These are phyloP conservation scores for Cheilosia grossa DNA, from an alignment of 2,888 invertebrate species.

Conservation along the genomic window DNA sequence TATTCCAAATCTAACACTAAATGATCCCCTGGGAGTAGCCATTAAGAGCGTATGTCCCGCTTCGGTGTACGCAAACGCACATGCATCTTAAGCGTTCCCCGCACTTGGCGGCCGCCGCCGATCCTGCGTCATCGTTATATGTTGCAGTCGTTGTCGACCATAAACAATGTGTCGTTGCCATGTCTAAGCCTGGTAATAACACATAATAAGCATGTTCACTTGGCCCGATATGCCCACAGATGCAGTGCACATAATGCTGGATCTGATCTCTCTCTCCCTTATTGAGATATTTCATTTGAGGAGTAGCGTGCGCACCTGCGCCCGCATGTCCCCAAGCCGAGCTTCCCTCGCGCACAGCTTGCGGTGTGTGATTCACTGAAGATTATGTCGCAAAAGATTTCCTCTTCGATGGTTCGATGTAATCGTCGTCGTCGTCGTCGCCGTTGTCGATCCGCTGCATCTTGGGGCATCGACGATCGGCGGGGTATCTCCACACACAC, in stretches of 20 bases:
- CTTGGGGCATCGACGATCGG: constrained; percentile 41
- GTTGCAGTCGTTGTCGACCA: constrained; percentile 62
- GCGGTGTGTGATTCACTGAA: constrained; percentile 38
- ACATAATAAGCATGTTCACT: constrained; percentile 73
- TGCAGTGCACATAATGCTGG: constrained; percentile 51
- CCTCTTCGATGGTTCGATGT: constrained; percentile 58
- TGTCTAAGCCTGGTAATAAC: constrained; percentile 73
- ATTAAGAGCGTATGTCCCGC: constrained; percentile 62
- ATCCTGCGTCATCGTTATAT: constrained; percentile 10
- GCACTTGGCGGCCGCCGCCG: constrained; percentile 4
- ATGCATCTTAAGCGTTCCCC: constrained; percentile 59
- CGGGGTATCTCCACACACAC: neutral
- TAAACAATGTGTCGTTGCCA: constrained; percentile 73
- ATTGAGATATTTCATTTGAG: constrained; percentile 73
- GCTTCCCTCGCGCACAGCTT: neutral
- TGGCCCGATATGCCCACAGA: constrained; percentile 63
- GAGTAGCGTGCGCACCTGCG: constrained; percentile 16
- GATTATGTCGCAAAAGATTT: constrained; percentile 70
- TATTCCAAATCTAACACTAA: constrained; percentile 73
- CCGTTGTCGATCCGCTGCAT: constrained; percentile 15
- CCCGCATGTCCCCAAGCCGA: constrained; percentile 17
- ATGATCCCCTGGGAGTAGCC: constrained; percentile 68
- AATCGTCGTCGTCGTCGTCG: constrained; percentile 32
- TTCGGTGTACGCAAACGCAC: constrained; percentile 48
- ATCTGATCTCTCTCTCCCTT: constrained; percentile 69